Evolutionary conservation across 2,113 vertebrate genomes (phyloP), one percentile per base, ranked within the genome.

Genomic region (Hydrochoerus hydrochaeris): DNA sequence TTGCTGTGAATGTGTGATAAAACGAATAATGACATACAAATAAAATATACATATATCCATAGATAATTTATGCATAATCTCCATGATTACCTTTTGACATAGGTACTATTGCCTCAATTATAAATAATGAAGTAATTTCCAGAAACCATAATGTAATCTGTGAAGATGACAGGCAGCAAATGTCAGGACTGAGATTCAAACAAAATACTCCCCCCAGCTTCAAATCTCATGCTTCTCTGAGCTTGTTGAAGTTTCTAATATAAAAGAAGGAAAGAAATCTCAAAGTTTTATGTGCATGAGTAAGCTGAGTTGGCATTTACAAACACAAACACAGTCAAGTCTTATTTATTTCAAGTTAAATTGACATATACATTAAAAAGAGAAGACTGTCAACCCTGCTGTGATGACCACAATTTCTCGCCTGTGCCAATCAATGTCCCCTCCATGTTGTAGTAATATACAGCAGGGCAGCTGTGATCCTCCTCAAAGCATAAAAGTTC

Each of bases 401-500:
- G 0, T 16, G 20, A 38, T 65, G 62, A 65, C 12, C 5, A 44
- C 28, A 82, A 0, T 80, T n/a, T 91, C 28, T 26, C 49, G 2
- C 14, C 24, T 19, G 1, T 87, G 30, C 20, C 84, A 49, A 85
- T 22, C 11, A 6, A 7, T 22, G n/a, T 30, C 8, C 12, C 30
- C 17, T 60, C 52, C 12, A 14, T 0, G 3, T 41, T 17, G 7
- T 35, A 54, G 28, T 60, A 52, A 77, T 49, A 63, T 2, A 38
- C 13, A 80, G 20, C 19, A 49, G 20, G 1, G 22, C 7, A 71
- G 32, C 28, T 22, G 13, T 26, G 1, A 12, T 71, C n/a, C 77
- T 88, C 58, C 41, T 81, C 60, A 57, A 71, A 93, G 73, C 93
- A 87, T 78, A 35, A 82, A 88, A 90, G 9, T 35, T 80, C 91